These are phyloP conservation scores for Ormyrus rosae DNA, from an alignment of 2,888 invertebrate genomes.

Conservation along the genomic window DNA sequence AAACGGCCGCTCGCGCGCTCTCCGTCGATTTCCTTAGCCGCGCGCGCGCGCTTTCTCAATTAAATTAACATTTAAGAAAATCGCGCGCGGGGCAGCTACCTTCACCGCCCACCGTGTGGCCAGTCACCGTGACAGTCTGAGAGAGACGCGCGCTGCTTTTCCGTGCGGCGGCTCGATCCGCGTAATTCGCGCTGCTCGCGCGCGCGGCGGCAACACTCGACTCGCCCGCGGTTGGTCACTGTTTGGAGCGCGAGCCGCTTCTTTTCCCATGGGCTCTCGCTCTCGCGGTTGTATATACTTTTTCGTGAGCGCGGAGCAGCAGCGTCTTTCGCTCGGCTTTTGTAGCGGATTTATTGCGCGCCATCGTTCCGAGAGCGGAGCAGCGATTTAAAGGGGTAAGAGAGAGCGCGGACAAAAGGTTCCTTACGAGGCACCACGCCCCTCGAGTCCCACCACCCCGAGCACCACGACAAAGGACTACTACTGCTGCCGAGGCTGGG, in stretches of 20 bases:
- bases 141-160: constrained; percentile 8
- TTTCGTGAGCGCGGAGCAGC: background rate
- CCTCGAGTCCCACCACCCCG: constrained; percentile 30
- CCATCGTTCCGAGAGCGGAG: background rate
- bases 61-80: constrained; percentile 56
- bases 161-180: constrained; percentile 3
- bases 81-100: constrained; percentile 1
- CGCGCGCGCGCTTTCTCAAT: constrained; percentile 47
- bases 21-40: background rate
- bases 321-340: constrained; percentile 4
- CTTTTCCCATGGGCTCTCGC: constrained; percentile 24
- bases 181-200: background rate
- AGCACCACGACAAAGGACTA: constrained; percentile 38
- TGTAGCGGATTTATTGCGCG: background rate
- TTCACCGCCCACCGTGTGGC: too few species aligned
- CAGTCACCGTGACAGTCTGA: too few species aligned
- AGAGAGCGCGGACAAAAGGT: constrained; percentile 42
- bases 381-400: constrained; percentile 46
- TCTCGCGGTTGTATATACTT: background rate
- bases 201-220: background rate
- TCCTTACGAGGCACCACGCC: constrained; percentile 42
- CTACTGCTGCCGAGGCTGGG: background rate
- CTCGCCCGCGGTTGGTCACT: constrained; percentile 7
- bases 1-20: background rate
- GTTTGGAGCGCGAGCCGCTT: background rate